Evolutionary conservation across 2,797 vertebrate species (phyloP), one percentile per base, ranked within the genome.

Genomic region (Streptopelia turtur): DNA sequence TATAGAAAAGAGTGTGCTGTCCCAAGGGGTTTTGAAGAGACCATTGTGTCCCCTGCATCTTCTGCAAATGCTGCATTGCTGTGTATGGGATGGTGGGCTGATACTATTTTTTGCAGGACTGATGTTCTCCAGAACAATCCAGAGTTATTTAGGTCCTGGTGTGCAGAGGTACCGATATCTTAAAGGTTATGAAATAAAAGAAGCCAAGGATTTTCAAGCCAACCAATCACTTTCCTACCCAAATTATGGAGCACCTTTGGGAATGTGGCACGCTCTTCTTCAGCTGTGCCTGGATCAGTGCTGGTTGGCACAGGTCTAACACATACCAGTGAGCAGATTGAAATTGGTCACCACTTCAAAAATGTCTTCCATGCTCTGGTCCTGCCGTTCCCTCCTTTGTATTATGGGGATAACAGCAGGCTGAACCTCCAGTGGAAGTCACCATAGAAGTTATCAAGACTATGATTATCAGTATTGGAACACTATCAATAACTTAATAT

Each of bases 211-310:
- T 83, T 94, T 83, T 28, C 49, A 85, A 66, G 47, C 24, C 33
- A 59, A 0, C 12, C 0, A 0, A 35, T 11, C 6, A 2, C 6
- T 71, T 11, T 56, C 6, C 13, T 75, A 78, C 28, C 22, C 53
- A 37, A 78, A 68, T 55, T 20, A 4, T 3, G 28, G 59, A 59
- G 15, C 8, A 74, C n/a, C 41, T 79, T 90, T 90, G 68, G 30
- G 60, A 64, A 77, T 10, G 18, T 66, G 64, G 31, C 35, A 13
- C 0, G 0, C 33, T 76, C 4, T 89, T 14, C 78, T 80, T 72
- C 33, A 72, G 1, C 21, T 9, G 1, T 61, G 45, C 28, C 55
- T 47, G 68, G 30, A 21, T 83, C 56, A 20, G 33, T 76, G 41
- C 59, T 83, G 63, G 9, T 21, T 79, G 35, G 16, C n/a, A 25